Conservation (phyloP, 2,797 vertebrate genomes). For the Chromobotia macracanthus region DNA sequence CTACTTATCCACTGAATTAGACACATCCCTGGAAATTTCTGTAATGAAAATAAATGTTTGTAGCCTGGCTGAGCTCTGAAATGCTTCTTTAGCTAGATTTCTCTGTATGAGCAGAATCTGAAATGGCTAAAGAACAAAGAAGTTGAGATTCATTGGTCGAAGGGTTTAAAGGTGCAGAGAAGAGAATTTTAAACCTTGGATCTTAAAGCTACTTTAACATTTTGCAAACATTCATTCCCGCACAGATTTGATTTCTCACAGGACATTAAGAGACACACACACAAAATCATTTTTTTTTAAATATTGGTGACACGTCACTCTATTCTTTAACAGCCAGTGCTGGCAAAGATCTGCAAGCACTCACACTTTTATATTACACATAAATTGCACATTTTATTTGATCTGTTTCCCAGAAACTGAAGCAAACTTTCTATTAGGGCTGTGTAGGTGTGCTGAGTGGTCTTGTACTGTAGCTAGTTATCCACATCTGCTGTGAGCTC, state of each 20-base stretch:
- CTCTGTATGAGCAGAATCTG: background rate
- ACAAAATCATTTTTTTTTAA: conserved; percentile 2
- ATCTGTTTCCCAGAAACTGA: conserved; percentile 32
- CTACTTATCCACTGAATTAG: background rate
- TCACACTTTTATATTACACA: conserved; percentile 36
- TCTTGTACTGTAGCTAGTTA: conserved; percentile 32
- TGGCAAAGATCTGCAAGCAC: conserved; percentile 4
- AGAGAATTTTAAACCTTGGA: background rate
- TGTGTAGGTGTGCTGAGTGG: conserved; percentile 45
- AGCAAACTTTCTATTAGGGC: conserved; percentile 30
- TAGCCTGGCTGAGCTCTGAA: background rate
- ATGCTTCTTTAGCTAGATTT: background rate
- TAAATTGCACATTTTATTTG: conserved; percentile 37
- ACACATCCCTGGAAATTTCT: background rate
- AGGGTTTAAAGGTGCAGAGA: background rate
- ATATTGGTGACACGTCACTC: conserved; percentile 23
- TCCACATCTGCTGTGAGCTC: conserved; percentile 17
- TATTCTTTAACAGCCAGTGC: conserved; percentile 9
- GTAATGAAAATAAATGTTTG: background rate
- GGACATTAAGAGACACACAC: background rate
- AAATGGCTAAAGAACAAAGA: background rate
- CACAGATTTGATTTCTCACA: conserved; percentile 13
- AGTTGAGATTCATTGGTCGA: background rate
- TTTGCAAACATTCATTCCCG: conserved; percentile 7
- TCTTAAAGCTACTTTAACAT: background rate